Base-by-base conservation (phyloP, 2,888 invertebrate species). In the Phytoseiulus persimilis region DNA sequence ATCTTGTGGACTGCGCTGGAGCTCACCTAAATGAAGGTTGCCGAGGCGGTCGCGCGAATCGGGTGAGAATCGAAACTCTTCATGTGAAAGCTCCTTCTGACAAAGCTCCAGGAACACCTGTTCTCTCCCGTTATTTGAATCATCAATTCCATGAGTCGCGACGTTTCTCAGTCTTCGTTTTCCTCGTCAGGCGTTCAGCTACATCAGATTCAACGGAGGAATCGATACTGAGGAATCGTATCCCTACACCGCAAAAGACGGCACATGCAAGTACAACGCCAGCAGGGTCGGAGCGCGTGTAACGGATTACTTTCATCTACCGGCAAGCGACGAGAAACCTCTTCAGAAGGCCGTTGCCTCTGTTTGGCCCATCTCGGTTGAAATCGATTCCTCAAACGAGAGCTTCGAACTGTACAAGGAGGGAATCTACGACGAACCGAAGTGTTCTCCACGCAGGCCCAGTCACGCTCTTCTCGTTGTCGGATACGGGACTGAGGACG, bases 221-320 rank as follows among this genome's bases (percentile, higher is more conserved):
- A 94, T 98, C 92, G 98, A 98, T 93, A 97, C 96, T 0, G 98
- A 98, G 93, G 94, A 94, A 90, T 93, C 95, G 0, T 98, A 98
- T 93, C 96, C 97, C 0, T 98, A 98, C 93, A 95, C 95, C 93
- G 96, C 94, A 0, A 83, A 92, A 92, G 92, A 93, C 90, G 92
- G 92, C 23, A 92, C 91, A 46, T 94, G 94, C 91, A 91, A 95
- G 90, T 93, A 92, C 91, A 92, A 92, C n/a, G 94, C 95, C 0
- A 93, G 92, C 83, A 94, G 94, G 92, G 93, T 94, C 0, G 97
- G 96, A 89, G 97, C 97, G 0, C 95, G 95, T 0, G 96, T 96
- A 93, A 94, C 94, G 31, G 97, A 97, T 28, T 96, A 94, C 92
- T 94, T 95, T 90, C 96, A 97, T 93, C 94, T 97, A 90, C 94